Percentiles rank a stretch among this genome's conserved stretches.
These are phyloP conservation scores for Eupithecia abbreviata DNA, from an alignment of 2,888 invertebrate genomes.

Conservation along the genomic window DNA sequence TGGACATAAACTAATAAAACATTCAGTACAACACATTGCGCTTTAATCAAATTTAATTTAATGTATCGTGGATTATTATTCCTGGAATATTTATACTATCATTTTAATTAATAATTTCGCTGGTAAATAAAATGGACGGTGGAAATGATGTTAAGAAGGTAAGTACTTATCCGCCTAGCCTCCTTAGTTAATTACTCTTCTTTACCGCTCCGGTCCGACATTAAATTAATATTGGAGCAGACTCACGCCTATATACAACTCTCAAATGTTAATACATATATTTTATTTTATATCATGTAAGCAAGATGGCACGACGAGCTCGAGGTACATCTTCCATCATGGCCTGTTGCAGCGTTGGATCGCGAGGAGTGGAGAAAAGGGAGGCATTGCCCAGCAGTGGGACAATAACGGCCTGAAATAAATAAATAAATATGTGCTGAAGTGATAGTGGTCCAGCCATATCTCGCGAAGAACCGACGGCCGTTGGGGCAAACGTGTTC, in stretches of 20 bases:
- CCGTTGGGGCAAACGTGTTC: too few species aligned
- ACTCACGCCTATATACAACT: neutral
- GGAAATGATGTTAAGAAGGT: neutral
- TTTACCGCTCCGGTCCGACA: neutral
- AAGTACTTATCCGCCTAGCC: neutral
- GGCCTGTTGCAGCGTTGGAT: too few species aligned
- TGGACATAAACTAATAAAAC: constrained; percentile 19
- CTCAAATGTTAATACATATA: neutral
- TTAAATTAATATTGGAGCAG: neutral
- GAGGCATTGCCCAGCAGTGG: too few species aligned
- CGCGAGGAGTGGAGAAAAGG: too few species aligned
- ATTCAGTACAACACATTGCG: neutral
- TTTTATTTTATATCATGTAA: neutral
- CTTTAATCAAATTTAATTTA: constrained; percentile 1
- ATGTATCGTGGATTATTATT: neutral
- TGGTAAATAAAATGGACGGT: neutral
- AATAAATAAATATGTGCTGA: too few species aligned
- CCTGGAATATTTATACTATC: neutral
- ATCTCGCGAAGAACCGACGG: too few species aligned
- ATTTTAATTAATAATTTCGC: neutral
- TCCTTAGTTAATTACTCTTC: neutral
- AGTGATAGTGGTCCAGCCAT: too few species aligned
- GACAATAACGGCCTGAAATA: too few species aligned
- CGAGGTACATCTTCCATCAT: too few species aligned
- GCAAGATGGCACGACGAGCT: too few species aligned